Percentiles rank a stretch among this genome's conserved stretches.
These are phyloP conservation scores for Crioceris asparagi DNA, from an alignment of 2,888 invertebrate species.

Conservation along the genomic window DNA sequence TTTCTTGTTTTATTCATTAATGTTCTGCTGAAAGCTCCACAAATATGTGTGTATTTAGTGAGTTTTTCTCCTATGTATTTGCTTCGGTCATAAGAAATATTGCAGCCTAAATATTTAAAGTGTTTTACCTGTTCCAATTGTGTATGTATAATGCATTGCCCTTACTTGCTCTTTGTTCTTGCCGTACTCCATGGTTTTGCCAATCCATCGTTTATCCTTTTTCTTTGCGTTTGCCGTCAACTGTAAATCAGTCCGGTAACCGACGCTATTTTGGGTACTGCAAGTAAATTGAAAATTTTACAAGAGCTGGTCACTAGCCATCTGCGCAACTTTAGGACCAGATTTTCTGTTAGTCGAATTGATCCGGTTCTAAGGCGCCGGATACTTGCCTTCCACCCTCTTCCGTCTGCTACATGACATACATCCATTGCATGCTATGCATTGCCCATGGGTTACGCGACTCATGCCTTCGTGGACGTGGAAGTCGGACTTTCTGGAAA, in stretches of 20 bases:
- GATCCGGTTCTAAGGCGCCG: not conserved
- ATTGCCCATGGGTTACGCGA: not conserved
- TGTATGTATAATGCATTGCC: not conserved
- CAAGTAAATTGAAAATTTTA: not conserved
- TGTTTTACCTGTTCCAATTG: no score
- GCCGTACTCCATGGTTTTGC: not conserved
- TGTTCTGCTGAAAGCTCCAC: no score
- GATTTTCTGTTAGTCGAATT: not conserved
- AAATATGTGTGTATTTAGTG: no score
- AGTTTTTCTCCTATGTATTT: no score
- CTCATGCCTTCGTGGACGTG: slow-evolving; percentile 1
- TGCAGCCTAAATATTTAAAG: no score
- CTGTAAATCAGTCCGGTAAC: not conserved
- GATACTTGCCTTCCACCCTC: not conserved
- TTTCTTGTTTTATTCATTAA: no score
- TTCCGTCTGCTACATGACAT: no score
- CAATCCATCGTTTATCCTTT: slow-evolving; percentile 3
- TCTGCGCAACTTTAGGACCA: not conserved
- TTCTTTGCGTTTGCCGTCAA: not conserved
- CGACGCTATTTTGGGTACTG: slow-evolving; percentile 3
- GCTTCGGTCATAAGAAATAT: no score
- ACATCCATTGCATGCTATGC: no score
- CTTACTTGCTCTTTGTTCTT: not conserved
- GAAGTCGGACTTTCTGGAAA: slow-evolving; percentile 1
- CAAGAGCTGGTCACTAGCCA: not conserved